Base-by-base conservation (phyloP, 2,797 vertebrate species). In the Carapus acus region DNA sequence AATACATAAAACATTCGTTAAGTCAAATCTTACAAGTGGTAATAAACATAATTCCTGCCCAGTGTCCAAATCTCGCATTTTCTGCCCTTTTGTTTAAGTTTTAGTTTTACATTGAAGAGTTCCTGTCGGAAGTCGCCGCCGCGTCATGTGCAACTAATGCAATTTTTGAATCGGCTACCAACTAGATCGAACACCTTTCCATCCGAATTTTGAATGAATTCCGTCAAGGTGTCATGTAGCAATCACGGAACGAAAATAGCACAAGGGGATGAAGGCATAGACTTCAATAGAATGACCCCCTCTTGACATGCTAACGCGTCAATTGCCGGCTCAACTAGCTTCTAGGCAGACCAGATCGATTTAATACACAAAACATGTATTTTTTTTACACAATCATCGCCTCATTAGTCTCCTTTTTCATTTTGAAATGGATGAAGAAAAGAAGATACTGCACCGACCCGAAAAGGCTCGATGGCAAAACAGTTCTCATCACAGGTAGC, bases 381-480 rank as follows among this genome's bases (percentile, higher is more conserved):
- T 5, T 84, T 16, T 41, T 90, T 1, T 87, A 78, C 50, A 88
- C 83, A 0, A 78, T 90, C 29, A 19, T 88, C 3, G 71, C 77
- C 0, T 81, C 85, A 18, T 80, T 91, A 37, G 56, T 83, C 54
- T 62, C 68, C 8, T 88, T 88, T 62, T 76, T 91, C 16, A 24
- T 86, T 41, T 66, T 89, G 42, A 89, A 87, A 75, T 88, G 87
- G 84, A 67, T 89, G 69, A 91, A 91, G 73, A 86, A 66, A 48
- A 86, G 88, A 49, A 69, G 78, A 17, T 76, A 76, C 24, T 91
- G 83, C 64, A 86, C 81, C 34, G 88, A 90, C 58, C 20, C 79
- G n/a, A 89, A 79, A 69, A 81, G 90, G 67, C 76, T 91, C 13
- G 87, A 91, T 71, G 88, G 88, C 1, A 91, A 89, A 85, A 91